These are phyloP conservation scores for Papilio dardanus DNA, from an alignment of 1,140 invertebrate genomes.

Conservation along the genomic window DNA sequence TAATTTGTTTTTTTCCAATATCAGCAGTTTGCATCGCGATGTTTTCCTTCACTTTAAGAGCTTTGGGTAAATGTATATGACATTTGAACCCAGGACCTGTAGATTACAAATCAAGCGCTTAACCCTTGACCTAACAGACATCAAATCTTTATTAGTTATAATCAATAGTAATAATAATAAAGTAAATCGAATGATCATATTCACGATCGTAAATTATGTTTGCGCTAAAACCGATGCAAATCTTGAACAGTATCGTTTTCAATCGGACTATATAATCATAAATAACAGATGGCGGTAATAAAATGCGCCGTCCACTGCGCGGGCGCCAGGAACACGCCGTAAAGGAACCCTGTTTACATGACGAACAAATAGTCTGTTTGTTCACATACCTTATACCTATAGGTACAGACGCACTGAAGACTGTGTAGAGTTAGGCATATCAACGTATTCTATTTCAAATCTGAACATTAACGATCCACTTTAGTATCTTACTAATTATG, in stretches of 20 bases:
- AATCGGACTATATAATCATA: constrained; percentile 11
- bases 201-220: not conserved
- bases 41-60: too few species aligned
- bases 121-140: too few species aligned
- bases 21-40: too few species aligned
- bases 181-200: not conserved
- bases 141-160: not conserved
- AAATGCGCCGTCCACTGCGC: not conserved
- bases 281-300: constrained; percentile 9
- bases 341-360: constrained; percentile 8
- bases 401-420: not conserved
- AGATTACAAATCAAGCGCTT: too few species aligned
- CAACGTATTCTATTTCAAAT: not conserved
- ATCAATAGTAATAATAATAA: constrained; percentile 8
- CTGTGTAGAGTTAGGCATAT: too few species aligned
- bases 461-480: too few species aligned
- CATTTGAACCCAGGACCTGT: too few species aligned
- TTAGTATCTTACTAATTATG: too few species aligned
- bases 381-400: not conserved
- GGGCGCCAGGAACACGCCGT: not conserved
- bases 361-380: constrained; percentile 3
- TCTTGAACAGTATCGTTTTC: constrained; percentile 2
- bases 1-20: too few species aligned
- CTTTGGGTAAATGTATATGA: too few species aligned
- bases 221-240: constrained; percentile 23